Percentiles rank a stretch among this genome's conserved stretches.
These are phyloP conservation scores for Neoniphon sammara DNA, from an alignment of 2,797 vertebrate genomes.

Conservation along the genomic window DNA sequence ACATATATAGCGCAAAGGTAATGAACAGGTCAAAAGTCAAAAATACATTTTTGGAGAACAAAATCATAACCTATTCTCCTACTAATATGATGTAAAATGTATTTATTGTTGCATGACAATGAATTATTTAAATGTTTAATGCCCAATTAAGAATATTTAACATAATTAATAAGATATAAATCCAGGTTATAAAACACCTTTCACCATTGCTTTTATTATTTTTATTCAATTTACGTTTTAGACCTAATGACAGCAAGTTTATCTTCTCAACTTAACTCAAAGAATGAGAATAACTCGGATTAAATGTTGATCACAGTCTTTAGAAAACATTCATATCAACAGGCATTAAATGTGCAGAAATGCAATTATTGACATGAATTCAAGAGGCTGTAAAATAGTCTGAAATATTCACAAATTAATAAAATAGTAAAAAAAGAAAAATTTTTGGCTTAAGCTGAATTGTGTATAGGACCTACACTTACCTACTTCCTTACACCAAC, in stretches of 20 bases:
- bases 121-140: slow-evolving; percentile 10
- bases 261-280: neutral
- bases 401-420: slow-evolving; percentile 10
- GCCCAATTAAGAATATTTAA: neutral
- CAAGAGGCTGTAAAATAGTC: neutral
- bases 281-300: neutral
- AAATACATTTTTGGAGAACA: neutral
- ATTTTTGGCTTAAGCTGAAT: slow-evolving; percentile 47
- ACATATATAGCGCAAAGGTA: neutral
- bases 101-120: slow-evolving; percentile 1
- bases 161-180: neutral
- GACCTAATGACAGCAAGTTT: neutral
- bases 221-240: neutral
- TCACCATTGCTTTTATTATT: neutral
- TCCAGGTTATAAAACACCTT: neutral
- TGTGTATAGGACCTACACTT: slow-evolving; percentile 53
- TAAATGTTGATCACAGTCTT: slow-evolving; percentile 1
- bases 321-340: slow-evolving; percentile 1
- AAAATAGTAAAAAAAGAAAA: slow-evolving; percentile 35
- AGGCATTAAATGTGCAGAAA: slow-evolving; percentile 1
- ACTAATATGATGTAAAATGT: neutral
- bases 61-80: neutral
- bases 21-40: neutral
- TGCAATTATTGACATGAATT: neutral
- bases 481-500: slow-evolving; percentile 27